Evolutionary conservation across 2,113 vertebrate genomes (phyloP).

Genomic region (Etheostoma spectabile): DNA sequence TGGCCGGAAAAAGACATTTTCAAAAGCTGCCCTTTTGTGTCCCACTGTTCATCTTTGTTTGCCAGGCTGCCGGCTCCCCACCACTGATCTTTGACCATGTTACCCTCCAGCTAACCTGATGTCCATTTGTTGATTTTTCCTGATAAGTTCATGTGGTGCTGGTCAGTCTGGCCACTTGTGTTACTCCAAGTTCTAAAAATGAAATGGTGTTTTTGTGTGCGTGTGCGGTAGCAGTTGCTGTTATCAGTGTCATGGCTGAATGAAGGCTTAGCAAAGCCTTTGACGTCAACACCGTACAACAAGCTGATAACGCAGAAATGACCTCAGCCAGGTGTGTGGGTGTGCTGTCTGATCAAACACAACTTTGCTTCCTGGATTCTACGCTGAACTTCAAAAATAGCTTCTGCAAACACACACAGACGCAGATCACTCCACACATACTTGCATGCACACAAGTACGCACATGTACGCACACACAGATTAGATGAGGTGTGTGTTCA

Average conservation of each 20-base stretch:
- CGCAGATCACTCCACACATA: neutral
- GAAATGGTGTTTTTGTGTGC: conserved; percentile 34
- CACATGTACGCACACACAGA: neutral
- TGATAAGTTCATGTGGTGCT: neutral
- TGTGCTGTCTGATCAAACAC: conserved; percentile 73
- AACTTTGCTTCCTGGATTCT: conserved; percentile 67
- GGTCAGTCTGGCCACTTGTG: conserved; percentile 6
- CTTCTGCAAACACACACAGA: conserved; percentile 37
- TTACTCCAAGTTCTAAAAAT: conserved; percentile 53
- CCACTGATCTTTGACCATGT: conserved; percentile 43
- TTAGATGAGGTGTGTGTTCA: neutral
- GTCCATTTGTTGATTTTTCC: conserved; percentile 27
- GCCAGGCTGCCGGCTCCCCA: neutral
- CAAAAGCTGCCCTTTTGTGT: neutral
- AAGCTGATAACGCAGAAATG: conserved; percentile 69
- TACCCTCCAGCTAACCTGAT: conserved; percentile 6
- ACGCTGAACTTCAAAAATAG: conserved; percentile 72
- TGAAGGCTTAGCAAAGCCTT: conserved; percentile 61
- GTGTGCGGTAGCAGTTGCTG: conserved; percentile 39
- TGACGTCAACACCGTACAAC: conserved; percentile 72
- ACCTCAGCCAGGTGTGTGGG: conserved; percentile 69
- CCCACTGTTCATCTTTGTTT: conserved; percentile 20
- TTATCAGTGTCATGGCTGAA: conserved; percentile 65
- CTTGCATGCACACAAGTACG: neutral
- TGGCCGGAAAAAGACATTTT: neutral